These are phyloP conservation scores for Sinosuthora webbiana DNA, from an alignment of 2,113 vertebrate species.

Conservation along the genomic window DNA sequence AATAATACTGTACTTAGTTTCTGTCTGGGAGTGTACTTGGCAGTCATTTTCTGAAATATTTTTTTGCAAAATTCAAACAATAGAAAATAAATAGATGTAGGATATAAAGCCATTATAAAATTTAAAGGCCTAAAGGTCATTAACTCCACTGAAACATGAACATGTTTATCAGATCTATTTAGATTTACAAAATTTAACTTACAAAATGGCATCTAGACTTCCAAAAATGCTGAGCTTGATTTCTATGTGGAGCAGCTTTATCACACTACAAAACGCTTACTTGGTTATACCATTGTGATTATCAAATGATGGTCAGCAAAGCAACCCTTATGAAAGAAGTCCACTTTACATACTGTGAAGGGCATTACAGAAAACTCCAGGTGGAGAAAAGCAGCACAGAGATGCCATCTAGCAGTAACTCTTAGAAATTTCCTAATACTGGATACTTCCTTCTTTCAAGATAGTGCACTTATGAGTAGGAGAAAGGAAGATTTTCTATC, in stretches of 20 bases:
- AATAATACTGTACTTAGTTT: background rate
- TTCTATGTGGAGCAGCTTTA: background rate
- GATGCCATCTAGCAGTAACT: constrained; percentile 77
- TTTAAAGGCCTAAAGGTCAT: background rate
- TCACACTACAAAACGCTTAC: background rate
- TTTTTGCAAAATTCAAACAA: background rate
- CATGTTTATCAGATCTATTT: background rate
- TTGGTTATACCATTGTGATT: background rate
- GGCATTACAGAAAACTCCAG: constrained; percentile 44
- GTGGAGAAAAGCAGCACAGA: constrained; percentile 66
- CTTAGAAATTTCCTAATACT: constrained; percentile 49
- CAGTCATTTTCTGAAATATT: background rate
- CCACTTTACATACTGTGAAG: constrained; percentile 34
- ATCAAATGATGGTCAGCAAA: background rate
- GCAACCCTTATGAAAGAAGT: background rate
- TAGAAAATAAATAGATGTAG: background rate
- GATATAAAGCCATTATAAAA: background rate
- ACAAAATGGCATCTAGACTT: background rate
- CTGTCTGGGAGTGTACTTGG: background rate
- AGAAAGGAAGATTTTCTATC: background rate
- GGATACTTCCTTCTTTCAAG: background rate
- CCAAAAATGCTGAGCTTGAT: background rate
- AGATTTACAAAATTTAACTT: background rate
- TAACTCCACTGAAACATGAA: background rate
- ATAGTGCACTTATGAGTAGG: background rate